Conservation (phyloP, 2,797 vertebrate genomes). For the Clarias platycephalus region DNA sequence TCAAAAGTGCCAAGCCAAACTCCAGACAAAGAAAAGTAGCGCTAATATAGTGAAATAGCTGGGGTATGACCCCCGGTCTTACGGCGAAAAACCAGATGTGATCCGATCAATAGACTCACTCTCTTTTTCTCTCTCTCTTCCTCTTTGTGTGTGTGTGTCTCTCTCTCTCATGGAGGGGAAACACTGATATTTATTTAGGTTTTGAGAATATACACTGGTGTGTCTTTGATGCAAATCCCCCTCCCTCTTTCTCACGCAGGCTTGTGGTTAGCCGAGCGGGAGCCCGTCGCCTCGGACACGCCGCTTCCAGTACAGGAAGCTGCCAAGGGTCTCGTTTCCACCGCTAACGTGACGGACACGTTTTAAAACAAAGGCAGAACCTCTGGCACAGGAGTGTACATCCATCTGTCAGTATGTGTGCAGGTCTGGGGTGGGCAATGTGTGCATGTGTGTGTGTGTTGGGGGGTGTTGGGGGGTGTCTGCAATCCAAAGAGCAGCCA, state of each 20-base stretch:
- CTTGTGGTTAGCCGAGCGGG: slow-evolving; percentile 40
- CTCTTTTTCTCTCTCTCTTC: slow-evolving; percentile 16
- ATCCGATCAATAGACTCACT: slow-evolving; percentile 30
- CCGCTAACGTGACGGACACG: slow-evolving; percentile 31
- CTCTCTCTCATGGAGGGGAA: slow-evolving; percentile 16
- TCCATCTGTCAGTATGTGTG: slow-evolving; percentile 23
- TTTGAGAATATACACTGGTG: slow-evolving; percentile 33
- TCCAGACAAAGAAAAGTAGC: neutral
- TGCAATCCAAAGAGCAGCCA: neutral
- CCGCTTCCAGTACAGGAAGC: slow-evolving; percentile 18
- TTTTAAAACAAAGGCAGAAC: slow-evolving; percentile 35
- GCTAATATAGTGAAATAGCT: slow-evolving; percentile 2
- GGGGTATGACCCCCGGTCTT: slow-evolving; percentile 9
- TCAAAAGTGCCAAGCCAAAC: neutral
- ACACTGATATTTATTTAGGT: slow-evolving; percentile 41
- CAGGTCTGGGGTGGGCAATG: neutral
- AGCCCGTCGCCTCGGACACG: slow-evolving; percentile 22
- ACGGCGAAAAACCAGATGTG: slow-evolving; percentile 41
- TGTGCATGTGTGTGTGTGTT: neutral
- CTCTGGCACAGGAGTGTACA: slow-evolving; percentile 19
- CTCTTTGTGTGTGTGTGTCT: neutral
- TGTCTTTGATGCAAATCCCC: slow-evolving; percentile 49
- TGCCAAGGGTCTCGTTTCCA: slow-evolving; percentile 31
- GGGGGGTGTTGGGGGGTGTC: neutral
- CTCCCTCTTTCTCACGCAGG: slow-evolving; percentile 46